Evolutionary conservation across 2,888 invertebrate species (phyloP), one percentile per base, ranked within the genome.

Genomic region (Melinaea marsaeus): DNA sequence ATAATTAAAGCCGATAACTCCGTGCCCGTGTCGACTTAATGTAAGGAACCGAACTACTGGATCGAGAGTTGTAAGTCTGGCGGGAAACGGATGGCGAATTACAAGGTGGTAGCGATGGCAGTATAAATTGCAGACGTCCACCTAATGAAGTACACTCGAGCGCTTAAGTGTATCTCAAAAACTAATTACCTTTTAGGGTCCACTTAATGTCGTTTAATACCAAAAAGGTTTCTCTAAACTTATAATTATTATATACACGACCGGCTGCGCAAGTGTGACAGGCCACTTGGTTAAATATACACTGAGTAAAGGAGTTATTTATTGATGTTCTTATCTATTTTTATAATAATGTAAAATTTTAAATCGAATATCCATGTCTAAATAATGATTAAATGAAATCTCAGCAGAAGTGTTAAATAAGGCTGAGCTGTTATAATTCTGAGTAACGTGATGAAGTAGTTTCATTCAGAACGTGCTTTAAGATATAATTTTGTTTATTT

Each of bases 71-170:
- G 63, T 67, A 64, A 57, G 60, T 48, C 62, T 60, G 59, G 51
- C 69, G 68, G 69, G 66, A 70, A 64, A 65, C 63, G 70, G 68
- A 70, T 64, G 61, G 62, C 57, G 66, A 58, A 65, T 61, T 65
- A 68, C 70, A 64, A 64, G 67, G 13, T 35, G 13, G 9, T 13
- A 48, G 46, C 46, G 46, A n/a, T n/a, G 22, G 22, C 51, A 32
- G 9, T 51, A 51, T 51, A 51, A 51, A 51, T 51, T 51, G 51
- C 32, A 51, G 32, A 9, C 51, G n/a, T 51, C 51, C 46, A n/a
- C 11, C 32, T 51, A 51, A 51, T 51, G 51, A 51, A 51, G 51
- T 51, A 51, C 51, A 51, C 51, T 51, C 51, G 32, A 51, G 51
- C 32, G 32, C 32, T 51, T 32, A 51, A 51, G 51, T 32, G 51